Conservation (phyloP, 2,797 vertebrate species). For the Lepus townsendii region DNA sequence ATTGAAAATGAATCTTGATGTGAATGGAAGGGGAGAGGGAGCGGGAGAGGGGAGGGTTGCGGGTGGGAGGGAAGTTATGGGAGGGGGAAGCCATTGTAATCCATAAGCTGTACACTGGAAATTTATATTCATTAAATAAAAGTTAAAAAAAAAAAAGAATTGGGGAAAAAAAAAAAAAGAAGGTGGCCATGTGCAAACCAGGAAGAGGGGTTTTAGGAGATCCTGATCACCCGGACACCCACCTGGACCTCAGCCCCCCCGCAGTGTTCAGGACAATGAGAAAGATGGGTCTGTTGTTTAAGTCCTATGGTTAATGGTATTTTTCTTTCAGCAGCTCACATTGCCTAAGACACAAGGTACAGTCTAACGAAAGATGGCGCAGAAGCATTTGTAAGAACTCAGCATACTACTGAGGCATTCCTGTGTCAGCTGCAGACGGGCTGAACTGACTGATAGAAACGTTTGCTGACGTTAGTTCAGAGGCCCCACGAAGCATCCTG, state of each 20-base stretch:
- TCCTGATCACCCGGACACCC: no score
- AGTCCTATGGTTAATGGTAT: neutral
- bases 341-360: neutral
- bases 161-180: neutral
- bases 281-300: neutral
- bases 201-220: neutral
- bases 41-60: no score
- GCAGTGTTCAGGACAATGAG: neutral
- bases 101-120: no score
- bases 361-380: neutral
- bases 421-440: constrained; percentile 59
- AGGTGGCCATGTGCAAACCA: neutral
- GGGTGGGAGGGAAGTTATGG: no score
- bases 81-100: no score
- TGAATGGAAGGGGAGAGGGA: no score
- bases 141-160: no score
- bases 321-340: neutral
- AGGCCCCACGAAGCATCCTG: constrained; percentile 39
- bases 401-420: neutral
- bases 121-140: no score
- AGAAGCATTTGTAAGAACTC: constrained; percentile 10
- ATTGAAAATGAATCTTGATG: no score
- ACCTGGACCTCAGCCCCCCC: neutral
- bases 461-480: constrained; percentile 22
- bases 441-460: constrained; percentile 58